phyloP scores from a whole-genome alignment of 2,888 invertebrate species.

The Linyphia triangularis region DNA sequence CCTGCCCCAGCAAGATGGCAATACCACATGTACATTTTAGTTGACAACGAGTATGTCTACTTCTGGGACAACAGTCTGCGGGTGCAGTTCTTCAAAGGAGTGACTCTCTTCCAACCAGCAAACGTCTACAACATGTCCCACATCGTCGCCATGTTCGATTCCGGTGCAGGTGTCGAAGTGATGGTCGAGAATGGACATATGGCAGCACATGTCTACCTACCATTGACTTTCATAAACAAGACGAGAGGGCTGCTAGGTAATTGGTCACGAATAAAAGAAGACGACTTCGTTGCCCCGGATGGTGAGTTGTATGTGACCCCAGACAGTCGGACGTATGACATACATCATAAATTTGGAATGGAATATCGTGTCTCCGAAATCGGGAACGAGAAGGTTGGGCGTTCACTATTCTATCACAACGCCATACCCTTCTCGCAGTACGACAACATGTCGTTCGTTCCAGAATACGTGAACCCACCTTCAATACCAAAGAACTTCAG shows the following conservation, averaged over 20 bases:
- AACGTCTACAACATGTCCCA: conserved; percentile 95
- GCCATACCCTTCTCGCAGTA: conserved; percentile 90
- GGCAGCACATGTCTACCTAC: conserved; percentile 90
- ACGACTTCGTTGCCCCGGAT: conserved; percentile 85
- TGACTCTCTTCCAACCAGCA: conserved; percentile 94
- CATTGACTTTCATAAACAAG: conserved; percentile 93
- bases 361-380: conserved; percentile 79
- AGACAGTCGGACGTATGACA: conserved; percentile 75
- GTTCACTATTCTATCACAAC: conserved; percentile 88
- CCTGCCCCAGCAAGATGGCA: conserved; percentile 93
- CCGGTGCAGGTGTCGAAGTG: conserved; percentile 95
- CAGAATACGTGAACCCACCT: conserved; percentile 87
- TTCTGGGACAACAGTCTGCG: conserved; percentile 93
- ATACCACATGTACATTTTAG: conserved; percentile 93
- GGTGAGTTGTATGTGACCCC: conserved; percentile 78
- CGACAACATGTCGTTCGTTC: conserved; percentile 88
- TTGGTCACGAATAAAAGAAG: conserved; percentile 90
- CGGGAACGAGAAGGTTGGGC: conserved; percentile 82
- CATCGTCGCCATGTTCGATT: conserved; percentile 95
- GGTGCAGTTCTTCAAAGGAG: conserved; percentile 95
- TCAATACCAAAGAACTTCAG: conserved; percentile 85
- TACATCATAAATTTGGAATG: conserved; percentile 63
- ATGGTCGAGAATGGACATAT: conserved; percentile 92
- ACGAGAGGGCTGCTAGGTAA: conserved; percentile 93
- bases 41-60: conserved; percentile 90